A percentile compares a stretch with the other conserved stretches of the same genome.
Evolutionary conservation across 2,888 invertebrate genomes (phyloP).

Genomic region (Choreutis nemorana): DNA sequence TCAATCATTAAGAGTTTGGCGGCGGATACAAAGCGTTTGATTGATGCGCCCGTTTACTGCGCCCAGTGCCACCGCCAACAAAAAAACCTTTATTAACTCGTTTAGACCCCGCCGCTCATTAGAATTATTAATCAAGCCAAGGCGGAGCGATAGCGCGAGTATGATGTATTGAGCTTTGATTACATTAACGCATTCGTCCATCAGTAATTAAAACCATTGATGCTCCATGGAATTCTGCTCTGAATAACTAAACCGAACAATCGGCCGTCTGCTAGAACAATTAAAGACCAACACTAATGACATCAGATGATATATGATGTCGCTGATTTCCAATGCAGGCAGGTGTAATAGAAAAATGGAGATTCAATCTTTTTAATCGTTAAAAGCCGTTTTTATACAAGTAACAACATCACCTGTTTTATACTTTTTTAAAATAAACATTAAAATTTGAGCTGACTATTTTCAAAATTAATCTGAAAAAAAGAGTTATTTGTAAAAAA

Average conservation of each 20-base stretch:
- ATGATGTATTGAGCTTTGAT: conserved; percentile 65
- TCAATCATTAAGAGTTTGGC: conserved; percentile 61
- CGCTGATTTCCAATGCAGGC: conserved; percentile 16
- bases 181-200: conserved; percentile 56
- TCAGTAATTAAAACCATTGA: conserved; percentile 59
- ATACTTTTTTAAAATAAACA: too few species aligned
- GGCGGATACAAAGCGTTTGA: conserved; percentile 58
- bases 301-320: conserved; percentile 29
- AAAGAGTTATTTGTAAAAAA: too few species aligned
- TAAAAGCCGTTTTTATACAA: too few species aligned
- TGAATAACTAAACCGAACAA: conserved; percentile 22
- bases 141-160: conserved; percentile 56
- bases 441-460: too few species aligned
- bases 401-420: too few species aligned
- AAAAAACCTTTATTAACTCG: conserved; percentile 66
- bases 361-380: too few species aligned
- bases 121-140: conserved; percentile 64
- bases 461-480: too few species aligned
- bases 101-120: conserved; percentile 65
- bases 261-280: conserved; percentile 8
- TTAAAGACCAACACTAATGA: conserved; percentile 27
- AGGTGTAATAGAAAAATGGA: too few species aligned
- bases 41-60: conserved; percentile 63
- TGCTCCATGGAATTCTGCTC: conserved; percentile 43
- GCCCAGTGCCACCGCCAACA: conserved; percentile 47